A percentile compares a stretch with the other conserved stretches of the same genome.
Conservation (phyloP, 2,888 invertebrate species). For the Synanthedon myopaeformis region DNA sequence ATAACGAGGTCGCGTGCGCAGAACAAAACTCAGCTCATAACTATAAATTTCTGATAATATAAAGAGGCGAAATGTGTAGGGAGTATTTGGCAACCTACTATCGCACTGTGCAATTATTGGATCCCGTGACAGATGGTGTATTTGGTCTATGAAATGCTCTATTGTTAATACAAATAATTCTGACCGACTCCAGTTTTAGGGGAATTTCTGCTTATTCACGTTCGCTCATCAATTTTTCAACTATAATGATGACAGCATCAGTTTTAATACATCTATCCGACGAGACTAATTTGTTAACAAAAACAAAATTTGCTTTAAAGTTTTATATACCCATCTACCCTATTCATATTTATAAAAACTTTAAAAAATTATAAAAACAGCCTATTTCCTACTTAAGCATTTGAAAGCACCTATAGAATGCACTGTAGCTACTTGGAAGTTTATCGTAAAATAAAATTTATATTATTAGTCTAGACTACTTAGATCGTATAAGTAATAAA, state of each 20-base stretch:
- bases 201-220: constrained; percentile 56
- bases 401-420: no score
- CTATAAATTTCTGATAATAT: constrained; percentile 38
- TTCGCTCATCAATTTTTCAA: background rate
- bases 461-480: no score
- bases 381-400: no score
- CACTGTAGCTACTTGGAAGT: no score
- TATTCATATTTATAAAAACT: no score
- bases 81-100: constrained; percentile 30
- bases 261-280: constrained; percentile 1
- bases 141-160: constrained; percentile 36
- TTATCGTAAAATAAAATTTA: no score
- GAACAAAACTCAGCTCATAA: constrained; percentile 31
- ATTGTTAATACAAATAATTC: constrained; percentile 45
- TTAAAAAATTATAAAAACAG: no score
- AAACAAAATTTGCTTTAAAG: background rate
- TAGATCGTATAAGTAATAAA: no score
- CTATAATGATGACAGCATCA: constrained; percentile 2
- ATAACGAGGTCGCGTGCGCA: constrained; percentile 30
- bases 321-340: no score
- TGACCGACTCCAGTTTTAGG: constrained; percentile 40
- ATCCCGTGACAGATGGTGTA: constrained; percentile 59
- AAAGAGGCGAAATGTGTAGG: constrained; percentile 33
- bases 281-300: background rate
- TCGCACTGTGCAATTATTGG: constrained; percentile 46